Percentiles rank a stretch among this genome's conserved stretches.
Evolutionary conservation across 2,797 vertebrate species (phyloP).

Genomic region (Chloroceryle amazona): DNA sequence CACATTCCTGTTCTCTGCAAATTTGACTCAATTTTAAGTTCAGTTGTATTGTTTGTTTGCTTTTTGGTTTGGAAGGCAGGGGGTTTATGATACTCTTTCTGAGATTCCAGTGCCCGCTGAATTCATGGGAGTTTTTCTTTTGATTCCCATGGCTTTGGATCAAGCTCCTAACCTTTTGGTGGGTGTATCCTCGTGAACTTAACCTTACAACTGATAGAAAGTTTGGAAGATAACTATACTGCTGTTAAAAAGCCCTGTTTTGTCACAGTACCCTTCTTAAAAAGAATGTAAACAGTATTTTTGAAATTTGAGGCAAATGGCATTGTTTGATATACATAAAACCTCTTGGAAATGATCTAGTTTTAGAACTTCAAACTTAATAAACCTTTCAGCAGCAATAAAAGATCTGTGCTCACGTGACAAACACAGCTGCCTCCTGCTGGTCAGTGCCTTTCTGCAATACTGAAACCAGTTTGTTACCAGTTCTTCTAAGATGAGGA

Average conservation of each 20-base stretch:
- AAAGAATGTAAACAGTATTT: background rate
- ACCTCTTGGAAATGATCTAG: background rate
- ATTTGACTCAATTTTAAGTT: background rate
- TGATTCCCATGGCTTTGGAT: background rate
- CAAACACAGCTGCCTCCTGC: slow-evolving; percentile 39
- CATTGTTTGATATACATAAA: background rate
- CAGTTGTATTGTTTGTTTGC: background rate
- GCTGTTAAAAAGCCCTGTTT: background rate
- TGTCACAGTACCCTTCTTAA: background rate
- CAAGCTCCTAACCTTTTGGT: background rate
- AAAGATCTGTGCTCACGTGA: background rate
- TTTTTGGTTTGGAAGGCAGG: background rate
- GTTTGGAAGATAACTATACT: background rate
- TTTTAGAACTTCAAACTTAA: background rate
- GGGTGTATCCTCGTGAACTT: background rate
- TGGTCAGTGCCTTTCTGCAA: background rate
- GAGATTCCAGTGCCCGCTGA: background rate
- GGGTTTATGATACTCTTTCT: background rate
- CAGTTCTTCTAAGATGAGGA: background rate
- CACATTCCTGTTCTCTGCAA: background rate
- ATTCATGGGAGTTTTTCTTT: background rate
- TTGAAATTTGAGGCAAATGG: background rate
- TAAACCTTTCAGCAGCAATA: background rate
- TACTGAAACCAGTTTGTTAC: background rate
- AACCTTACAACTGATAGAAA: background rate